Evolutionary conservation across 2,888 invertebrate genomes (phyloP), one percentile per base, ranked within the genome.

Genomic region (Panzeria rudis): DNA sequence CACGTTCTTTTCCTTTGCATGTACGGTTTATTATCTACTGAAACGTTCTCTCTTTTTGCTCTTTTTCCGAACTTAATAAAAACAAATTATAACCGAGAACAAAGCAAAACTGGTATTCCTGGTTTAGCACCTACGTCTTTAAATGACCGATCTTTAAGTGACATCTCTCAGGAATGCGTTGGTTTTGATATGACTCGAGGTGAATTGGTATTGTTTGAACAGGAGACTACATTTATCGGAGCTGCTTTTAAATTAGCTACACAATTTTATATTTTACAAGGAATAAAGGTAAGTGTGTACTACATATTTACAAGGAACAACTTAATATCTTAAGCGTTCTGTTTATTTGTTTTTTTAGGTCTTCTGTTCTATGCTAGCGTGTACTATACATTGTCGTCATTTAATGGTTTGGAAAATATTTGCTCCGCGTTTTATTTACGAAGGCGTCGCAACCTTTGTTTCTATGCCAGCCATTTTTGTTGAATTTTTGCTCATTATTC

Each of bases 331-430:
- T 11, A 38, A 38, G 11, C 38, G 3, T 38, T n/a, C 3, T 4
- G 11, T 38, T 4, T 47, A 9, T 59, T 73, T 29, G 29, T 68
- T 72, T 0, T 69, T 0, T 29, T 29, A 98, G 98, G 94, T 97
- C 71, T 95, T 98, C 90, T 95, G 95, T n/a, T 95, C 96, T 86
- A 97, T 98, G 94, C 92, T 97, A 86, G 96, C 98, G 23, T 97
- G 97, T 9, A 96, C 97, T 9, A 94, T 98, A 87, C 98, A 98
- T 92, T 96, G 98, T 89, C 95, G 99, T 0, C 99, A 99, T 93
- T 94, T 99, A 76, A 99, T 99, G 99, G 97, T 98, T 50, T 99
- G 99, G 99, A 98, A 98, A 90, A 97, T 99, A 88, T 99, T 99
- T 93, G 98, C 99, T 0, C 99, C 99, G 0, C 97, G 98, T 89